Evolutionary conservation across 2,797 vertebrate genomes (phyloP), one percentile per base, ranked within the genome.

Genomic region (Myoxocephalus aenaeus): DNA sequence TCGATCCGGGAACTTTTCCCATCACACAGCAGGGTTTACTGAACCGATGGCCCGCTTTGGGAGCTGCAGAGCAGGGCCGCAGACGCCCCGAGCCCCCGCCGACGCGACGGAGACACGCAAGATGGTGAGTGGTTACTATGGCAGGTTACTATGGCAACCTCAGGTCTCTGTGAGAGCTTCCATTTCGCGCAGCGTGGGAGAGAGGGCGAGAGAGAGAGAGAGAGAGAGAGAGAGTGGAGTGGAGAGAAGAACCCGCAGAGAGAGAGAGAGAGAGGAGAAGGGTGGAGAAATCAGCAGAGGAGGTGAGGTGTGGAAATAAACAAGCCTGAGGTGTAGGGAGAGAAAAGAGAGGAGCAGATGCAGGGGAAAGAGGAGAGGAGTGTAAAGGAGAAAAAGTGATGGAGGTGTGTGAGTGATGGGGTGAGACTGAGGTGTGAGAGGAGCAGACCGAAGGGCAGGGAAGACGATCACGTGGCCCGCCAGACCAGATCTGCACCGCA

Each of bases 141-240:
- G 93, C 93, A 90, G 89, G 94, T 96, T 94, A 92, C 94, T 87
- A 94, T 94, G 92, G 94, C 91, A 94, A 96, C 94, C 88, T 85
- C 86, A 85, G 92, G 94, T 92, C 92, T 95, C 90, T 81, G 73
- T 76, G 87, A 91, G 91, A 83, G 88, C 92, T 94, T 93, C 92
- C 92, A 94, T 95, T 94, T 95, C 87, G 83, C 90, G 89, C 89
- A 89, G 90, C 84, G 92, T 92, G 92, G 87, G 87, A 90, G 92
- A 91, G 82, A 87, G 77, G 8, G 82, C 73, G 84, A 71, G 73
- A 83, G 80, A 75, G 78, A 63, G 79, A 65, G 40, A 14, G 44
- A 48, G 76, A 10, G 82, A 75, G 85, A 72, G 73, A 83, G 80
- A 74, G 78, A 62, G 80, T 1, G 8, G 44, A 86, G 82, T 62